Base-by-base conservation (phyloP, 2,113 vertebrate genomes). In the Diphyllodes magnificus region DNA sequence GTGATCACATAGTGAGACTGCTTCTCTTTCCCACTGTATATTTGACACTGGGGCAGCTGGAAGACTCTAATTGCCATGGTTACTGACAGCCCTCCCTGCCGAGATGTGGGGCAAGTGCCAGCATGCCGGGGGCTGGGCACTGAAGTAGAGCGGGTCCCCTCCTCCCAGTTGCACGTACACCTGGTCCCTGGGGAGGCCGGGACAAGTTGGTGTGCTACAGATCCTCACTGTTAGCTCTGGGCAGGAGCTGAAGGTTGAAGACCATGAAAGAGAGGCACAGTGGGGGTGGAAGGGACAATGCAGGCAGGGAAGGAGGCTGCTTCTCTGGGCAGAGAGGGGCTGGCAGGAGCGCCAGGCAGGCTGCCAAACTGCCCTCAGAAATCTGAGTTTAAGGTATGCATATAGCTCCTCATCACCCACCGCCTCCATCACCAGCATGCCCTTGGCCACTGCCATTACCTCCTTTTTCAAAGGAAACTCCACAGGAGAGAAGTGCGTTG, bases 381-480 rank as follows among this genome's bases (percentile, higher is more conserved):
- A 82, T 80, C 76, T 0, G 0, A 72, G n/a, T 42, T 54, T 30
- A 66, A 75, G 64, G 44, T 44, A 42, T 0, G 22, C 42, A 12
- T 44, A 11, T 4, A 86, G 64, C 31, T 68, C 28, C 45, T 80
- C 68, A 51, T 86, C 66, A 82, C 23, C 45, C 61, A 73, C 40
- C 2, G 0, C 53, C 42, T 86, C 68, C 35, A 31, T 40, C 54
- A 63, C 20, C 27, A 47, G 65, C 14, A 15, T 1, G 5, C 25
- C 3, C 1, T 20, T 0, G 0, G 75, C 40, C 3, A 10, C 11
- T 68, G 45, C 2, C 0, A 40, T 49, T 44, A 56, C 28, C 68
- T 75, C 45, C 8, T 59, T 84, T 72, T 63, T 59, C 44, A 69
- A 65, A 93, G 63, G 42, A 81, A 77, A 71, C 18, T 71, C 50